Evolutionary conservation across 2,888 invertebrate species (phyloP), one percentile per base, ranked within the genome.

Genomic region (Lasioglossum vierecki): DNA sequence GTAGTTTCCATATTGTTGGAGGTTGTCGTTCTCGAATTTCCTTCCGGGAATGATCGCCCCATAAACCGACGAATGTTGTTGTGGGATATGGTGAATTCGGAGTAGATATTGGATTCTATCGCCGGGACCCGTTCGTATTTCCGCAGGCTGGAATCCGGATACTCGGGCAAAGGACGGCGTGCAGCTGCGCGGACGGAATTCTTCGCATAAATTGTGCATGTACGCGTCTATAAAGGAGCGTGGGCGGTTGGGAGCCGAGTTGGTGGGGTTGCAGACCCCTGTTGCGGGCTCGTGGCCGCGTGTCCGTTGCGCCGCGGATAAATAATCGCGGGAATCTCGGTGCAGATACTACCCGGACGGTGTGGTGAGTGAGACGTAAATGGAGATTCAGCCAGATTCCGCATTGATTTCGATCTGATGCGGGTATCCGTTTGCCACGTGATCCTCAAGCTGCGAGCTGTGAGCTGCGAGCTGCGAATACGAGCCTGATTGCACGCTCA

Each of bases 301-400:
- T 60, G 76, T 57, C 49, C 68, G 79, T 78, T 39, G 60, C 8
- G 70, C 53, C 79, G 77, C 77, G 83, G 79, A 92, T 91, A 92
- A 92, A 92, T 92, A 92, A 92, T 92, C 90, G 83, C 86, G 88
- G 92, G 89, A 91, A 91, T 90, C 91, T 91, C 81, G 30, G 85
- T 78, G 87, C 86, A 80, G 90, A 92, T 91, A 86, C 82, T 82
- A 84, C 82, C 70, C 60, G 26, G 86, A 84, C 82, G 79, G 81
- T 73, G 77, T 68, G 79, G 79, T 89, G 92, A 92, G 91, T 92
- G 90, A 92, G 92, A 92, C 89, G 91, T 92, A 91, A 92, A 92
- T 91, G 91, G 91, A 92, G 91, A 91, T 90, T 87, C 87, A 84
- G 88, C 80, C 85, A 88, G 91, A 90, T 91, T 88, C 84, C 88